Percentiles rank a stretch among this genome's conserved stretches.
phyloP scores from a whole-genome alignment of 2,113 vertebrate species.

The Prietella phreatophila region DNA sequence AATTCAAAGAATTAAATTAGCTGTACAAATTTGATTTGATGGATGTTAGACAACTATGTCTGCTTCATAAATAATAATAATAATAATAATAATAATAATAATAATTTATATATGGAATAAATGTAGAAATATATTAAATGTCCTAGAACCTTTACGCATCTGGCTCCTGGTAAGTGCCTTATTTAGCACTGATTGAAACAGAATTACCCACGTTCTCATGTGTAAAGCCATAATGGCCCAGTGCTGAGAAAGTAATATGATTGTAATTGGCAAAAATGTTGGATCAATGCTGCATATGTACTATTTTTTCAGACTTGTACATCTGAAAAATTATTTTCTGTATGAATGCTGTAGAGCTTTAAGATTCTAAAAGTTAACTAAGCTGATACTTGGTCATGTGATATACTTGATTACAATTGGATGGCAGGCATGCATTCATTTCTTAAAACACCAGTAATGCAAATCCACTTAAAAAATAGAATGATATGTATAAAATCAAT shows the following conservation, averaged over 20 bases:
- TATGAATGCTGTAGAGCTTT: neutral
- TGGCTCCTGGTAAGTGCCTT: conserved; percentile 31
- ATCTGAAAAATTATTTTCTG: neutral
- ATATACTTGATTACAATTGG: neutral
- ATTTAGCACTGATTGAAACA: conserved; percentile 33
- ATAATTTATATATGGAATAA: conserved; percentile 4
- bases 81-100: conserved; percentile 9
- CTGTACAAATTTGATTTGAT: conserved; percentile 23
- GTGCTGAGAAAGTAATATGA: conserved; percentile 15
- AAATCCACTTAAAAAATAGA: neutral
- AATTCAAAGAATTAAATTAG: conserved; percentile 31
- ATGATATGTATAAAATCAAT: neutral
- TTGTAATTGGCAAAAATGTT: conserved; percentile 24
- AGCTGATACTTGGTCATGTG: neutral
- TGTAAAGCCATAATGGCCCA: conserved; percentile 27
- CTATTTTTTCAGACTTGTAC: neutral
- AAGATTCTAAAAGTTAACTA: neutral
- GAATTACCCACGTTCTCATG: conserved; percentile 6
- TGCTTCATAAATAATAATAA: conserved; percentile 12
- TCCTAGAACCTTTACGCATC: conserved; percentile 17
- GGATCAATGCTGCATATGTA: conserved; percentile 1
- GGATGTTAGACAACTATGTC: neutral
- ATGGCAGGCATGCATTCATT: neutral
- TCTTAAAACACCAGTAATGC: neutral
- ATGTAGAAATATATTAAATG: neutral